These are phyloP conservation scores for Chrysomela aeneicollis DNA, from an alignment of 2,888 invertebrate genomes.

Conservation along the genomic window DNA sequence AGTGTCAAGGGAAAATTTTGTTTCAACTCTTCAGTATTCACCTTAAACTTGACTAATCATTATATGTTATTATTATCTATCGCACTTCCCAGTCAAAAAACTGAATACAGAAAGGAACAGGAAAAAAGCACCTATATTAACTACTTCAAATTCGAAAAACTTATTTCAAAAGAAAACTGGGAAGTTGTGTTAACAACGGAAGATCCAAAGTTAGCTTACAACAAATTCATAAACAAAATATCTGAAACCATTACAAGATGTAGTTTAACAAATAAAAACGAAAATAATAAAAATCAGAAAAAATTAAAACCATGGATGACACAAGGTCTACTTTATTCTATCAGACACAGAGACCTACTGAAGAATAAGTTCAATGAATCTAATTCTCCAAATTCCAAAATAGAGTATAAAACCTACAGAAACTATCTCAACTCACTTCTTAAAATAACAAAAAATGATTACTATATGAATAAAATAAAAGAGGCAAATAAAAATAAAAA, in stretches of 20 bases:
- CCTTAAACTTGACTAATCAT: slow-evolving; percentile 8
- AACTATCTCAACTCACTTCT: slow-evolving; percentile 5
- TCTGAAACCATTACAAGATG: no score
- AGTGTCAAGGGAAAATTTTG: slow-evolving; percentile 4
- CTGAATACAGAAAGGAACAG: slow-evolving; percentile 7
- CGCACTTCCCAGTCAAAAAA: slow-evolving; percentile 7
- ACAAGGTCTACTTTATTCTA: neutral
- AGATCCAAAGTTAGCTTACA: slow-evolving; percentile 7
- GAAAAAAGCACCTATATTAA: neutral
- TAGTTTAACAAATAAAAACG: slow-evolving; percentile 7
- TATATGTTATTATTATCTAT: slow-evolving; percentile 7
- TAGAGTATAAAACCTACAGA: neutral
- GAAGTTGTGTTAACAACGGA: no score
- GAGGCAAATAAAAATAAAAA: slow-evolving; percentile 7
- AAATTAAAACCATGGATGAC: slow-evolving; percentile 10
- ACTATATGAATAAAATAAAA: slow-evolving; percentile 11
- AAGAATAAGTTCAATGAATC: slow-evolving; percentile 9
- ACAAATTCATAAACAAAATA: no score
- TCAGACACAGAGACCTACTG: slow-evolving; percentile 7
- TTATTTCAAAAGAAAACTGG: no score
- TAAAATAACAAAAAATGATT: slow-evolving; percentile 2
- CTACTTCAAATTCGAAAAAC: no score
- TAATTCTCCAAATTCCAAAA: slow-evolving; percentile 8
- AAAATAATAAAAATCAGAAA: slow-evolving; percentile 8
- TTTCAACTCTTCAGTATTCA: slow-evolving; percentile 7